Evolutionary conservation across 2,113 vertebrate genomes (phyloP), one percentile per base, ranked within the genome.

Genomic region (Otis tarda): DNA sequence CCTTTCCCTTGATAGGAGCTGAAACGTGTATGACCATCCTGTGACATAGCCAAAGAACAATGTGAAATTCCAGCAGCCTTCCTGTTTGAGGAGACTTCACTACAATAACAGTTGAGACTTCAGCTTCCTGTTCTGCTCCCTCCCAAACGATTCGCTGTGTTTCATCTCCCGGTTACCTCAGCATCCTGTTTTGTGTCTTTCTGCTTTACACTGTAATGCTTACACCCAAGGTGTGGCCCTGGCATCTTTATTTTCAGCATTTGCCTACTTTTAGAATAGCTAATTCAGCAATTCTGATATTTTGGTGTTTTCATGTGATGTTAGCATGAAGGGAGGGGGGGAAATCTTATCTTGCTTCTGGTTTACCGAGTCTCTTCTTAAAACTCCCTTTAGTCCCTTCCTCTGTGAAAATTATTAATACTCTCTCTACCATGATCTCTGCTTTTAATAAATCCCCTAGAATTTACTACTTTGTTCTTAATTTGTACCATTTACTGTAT

Each of bases 141-240:
- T 78, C 74, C 85, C 57, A 67, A 64, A 19, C 1, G 0, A 20
- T 31, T 31, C 6, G 7, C 45, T 64, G 11, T 19, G 59, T 57
- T 82, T 91, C 65, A 49, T 52, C 83, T 56, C 33, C 55, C 0
- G 0, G 17, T 90, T 91, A 53, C 86, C 57, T 91, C 92, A 57
- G 86, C 86, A 92, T 96, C 95, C 95, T 96, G 94, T 95, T 94
- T 84, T 60, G 47, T 70, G 71, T 75, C 83, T 89, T 50, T 73
- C 49, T 81, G 78, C 30, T 87, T 64, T 49, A 71, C 45, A 3
- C 57, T 35, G 30, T 27, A 39, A 57, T 17, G 83, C 56, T 89
- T 37, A 10, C 31, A 43, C 37, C 33, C 68, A 35, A 30, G 49
- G 47, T 60, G 73, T 81, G 91, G 73, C 53, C 71, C 67, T 68